Conservation (phyloP, 2,113 vertebrate genomes). For the Microcebus ravelobensis region DNA sequence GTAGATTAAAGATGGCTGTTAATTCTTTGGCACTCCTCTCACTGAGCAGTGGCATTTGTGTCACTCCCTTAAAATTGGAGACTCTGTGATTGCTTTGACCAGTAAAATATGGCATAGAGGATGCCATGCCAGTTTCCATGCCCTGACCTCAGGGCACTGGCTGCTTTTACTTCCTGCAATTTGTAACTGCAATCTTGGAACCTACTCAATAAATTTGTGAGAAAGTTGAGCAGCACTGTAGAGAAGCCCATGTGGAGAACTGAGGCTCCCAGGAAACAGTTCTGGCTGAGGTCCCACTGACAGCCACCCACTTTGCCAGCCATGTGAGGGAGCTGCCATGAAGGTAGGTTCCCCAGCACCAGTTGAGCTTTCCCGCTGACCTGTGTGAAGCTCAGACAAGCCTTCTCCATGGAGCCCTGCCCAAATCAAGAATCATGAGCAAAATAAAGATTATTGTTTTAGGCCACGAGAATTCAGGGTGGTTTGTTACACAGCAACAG, state of each 20-base stretch:
- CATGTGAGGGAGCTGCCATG: neutral
- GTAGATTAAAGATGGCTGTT: neutral
- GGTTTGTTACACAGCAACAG: neutral
- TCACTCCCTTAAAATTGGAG: neutral
- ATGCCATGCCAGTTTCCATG: neutral
- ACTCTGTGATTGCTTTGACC: neutral
- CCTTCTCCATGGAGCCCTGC: neutral
- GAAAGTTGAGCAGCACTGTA: neutral
- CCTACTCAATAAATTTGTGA: neutral
- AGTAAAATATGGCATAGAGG: neutral
- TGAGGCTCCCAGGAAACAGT: neutral
- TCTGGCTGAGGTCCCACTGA: neutral
- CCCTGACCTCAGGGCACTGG: neutral
- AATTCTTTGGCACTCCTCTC: neutral
- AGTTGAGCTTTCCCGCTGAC: neutral
- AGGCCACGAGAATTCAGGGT: neutral
- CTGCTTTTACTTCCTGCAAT: neutral
- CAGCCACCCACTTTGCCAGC: neutral
- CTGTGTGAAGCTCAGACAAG: neutral
- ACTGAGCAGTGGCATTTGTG: neutral
- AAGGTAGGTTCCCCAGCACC: neutral
- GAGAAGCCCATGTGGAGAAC: neutral
- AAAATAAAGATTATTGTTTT: neutral
- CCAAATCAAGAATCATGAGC: neutral
- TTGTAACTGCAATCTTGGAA: conserved; percentile 16